Conservation (phyloP, 2,888 invertebrate species). For the Trilocha varians region DNA sequence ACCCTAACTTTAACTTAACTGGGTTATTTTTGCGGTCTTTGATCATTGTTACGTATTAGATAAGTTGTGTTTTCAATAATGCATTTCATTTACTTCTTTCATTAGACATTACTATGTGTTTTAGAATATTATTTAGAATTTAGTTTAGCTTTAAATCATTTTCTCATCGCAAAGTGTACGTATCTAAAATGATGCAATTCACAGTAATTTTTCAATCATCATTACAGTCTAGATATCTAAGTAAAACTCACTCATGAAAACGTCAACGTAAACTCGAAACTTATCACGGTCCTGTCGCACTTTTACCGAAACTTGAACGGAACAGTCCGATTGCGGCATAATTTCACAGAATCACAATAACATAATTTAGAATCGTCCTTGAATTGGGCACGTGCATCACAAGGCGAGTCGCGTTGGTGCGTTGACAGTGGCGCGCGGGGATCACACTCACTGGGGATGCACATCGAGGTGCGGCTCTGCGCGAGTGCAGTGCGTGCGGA, state of each 20-base stretch:
- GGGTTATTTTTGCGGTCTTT: too few relatives aligned
- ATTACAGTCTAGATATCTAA: not conserved
- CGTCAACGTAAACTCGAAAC: conserved; percentile 65
- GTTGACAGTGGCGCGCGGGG: conserved; percentile 15
- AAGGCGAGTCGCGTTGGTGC: not conserved
- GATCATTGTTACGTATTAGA: too few relatives aligned
- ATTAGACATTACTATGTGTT: too few relatives aligned
- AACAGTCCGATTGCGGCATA: conserved; percentile 65
- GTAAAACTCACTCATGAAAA: conserved; percentile 66
- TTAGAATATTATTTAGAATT: too few relatives aligned
- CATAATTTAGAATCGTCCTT: conserved; percentile 29
- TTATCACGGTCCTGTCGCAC: conserved; percentile 59
- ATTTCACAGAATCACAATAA: conserved; percentile 52
- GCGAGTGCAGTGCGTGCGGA: conserved; percentile 48
- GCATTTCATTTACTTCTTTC: too few relatives aligned
- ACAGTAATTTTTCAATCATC: not conserved
- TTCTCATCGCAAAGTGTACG: too few relatives aligned
- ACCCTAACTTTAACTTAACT: too few relatives aligned
- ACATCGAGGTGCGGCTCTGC: conserved; percentile 27
- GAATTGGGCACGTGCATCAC: conserved; percentile 18
- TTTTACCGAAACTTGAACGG: conserved; percentile 61
- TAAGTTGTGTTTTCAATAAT: too few relatives aligned
- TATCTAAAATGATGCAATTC: too few relatives aligned
- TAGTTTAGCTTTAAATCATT: too few relatives aligned
- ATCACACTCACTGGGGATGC: conserved; percentile 16